phyloP scores from a whole-genome alignment of 1,140 invertebrate species.

The Elymnias hypermnestra region DNA sequence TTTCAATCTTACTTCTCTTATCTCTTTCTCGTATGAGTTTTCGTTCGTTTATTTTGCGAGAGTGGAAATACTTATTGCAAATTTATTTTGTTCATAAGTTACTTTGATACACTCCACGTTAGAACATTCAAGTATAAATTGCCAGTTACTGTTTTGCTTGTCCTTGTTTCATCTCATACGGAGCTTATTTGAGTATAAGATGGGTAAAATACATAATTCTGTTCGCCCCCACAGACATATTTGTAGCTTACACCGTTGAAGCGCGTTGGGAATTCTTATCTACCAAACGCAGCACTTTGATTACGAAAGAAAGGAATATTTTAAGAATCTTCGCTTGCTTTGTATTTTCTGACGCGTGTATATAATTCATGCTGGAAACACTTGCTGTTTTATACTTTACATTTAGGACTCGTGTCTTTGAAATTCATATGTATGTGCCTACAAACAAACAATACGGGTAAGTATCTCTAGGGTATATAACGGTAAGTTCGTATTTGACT shows the following conservation, averaged over 20 bases:
- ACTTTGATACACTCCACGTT: slow-evolving; percentile 9
- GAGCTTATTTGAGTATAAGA: slow-evolving; percentile 60
- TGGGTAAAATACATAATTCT: slow-evolving; percentile 57
- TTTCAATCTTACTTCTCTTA: slow-evolving; percentile 22
- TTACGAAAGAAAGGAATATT: slow-evolving; percentile 71
- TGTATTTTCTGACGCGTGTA: slow-evolving; percentile 48
- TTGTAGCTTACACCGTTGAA: slow-evolving; percentile 37
- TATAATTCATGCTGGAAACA: too few relatives aligned
- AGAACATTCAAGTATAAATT: slow-evolving; percentile 7
- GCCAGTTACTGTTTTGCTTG: slow-evolving; percentile 1
- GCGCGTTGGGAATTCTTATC: slow-evolving; percentile 66
- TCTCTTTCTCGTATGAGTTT: slow-evolving; percentile 14
- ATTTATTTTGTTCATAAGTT: slow-evolving; percentile 17
- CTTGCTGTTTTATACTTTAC: too few relatives aligned
- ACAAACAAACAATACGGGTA: too few relatives aligned
- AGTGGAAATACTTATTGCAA: not conserved
- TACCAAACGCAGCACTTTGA: slow-evolving; percentile 66
- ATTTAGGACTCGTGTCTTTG: too few relatives aligned
- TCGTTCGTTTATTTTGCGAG: not conserved
- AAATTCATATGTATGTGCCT: too few relatives aligned
- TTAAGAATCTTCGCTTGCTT: slow-evolving; percentile 59
- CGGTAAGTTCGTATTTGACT: too few relatives aligned
- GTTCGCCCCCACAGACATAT: slow-evolving; percentile 39
- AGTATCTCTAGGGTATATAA: too few relatives aligned
- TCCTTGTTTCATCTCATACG: slow-evolving; percentile 6